These are phyloP conservation scores for Galago senegalensis DNA, from an alignment of 2,797 vertebrate genomes.

Conservation along the genomic window DNA sequence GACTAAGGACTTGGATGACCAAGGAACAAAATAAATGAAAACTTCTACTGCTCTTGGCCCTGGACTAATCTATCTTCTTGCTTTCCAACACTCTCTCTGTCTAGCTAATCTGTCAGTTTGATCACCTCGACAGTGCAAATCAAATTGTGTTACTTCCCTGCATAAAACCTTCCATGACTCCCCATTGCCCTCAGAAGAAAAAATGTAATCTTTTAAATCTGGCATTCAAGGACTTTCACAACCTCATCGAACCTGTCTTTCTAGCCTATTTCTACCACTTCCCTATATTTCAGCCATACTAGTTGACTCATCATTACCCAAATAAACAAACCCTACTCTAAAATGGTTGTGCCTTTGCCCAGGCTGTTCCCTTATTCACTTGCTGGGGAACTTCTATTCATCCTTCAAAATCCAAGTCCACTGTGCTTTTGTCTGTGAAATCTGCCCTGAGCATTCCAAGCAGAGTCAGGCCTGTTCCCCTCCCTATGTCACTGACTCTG, in stretches of 20 bases:
- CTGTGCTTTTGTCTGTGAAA: background rate
- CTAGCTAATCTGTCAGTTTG: background rate
- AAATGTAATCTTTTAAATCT: constrained; percentile 7
- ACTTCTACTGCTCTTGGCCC: background rate
- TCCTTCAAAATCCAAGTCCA: background rate
- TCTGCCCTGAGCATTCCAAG: background rate
- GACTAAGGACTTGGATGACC: background rate
- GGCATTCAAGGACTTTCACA: background rate
- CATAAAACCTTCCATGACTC: background rate
- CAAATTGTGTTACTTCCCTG: background rate
- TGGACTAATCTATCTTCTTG: background rate
- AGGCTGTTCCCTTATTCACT: background rate
- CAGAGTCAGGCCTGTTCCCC: too few species aligned
- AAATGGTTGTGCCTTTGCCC: background rate
- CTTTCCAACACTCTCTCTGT: background rate
- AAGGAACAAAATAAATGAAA: background rate
- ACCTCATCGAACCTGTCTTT: background rate
- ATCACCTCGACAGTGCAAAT: background rate
- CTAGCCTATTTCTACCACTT: background rate
- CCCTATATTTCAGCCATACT: background rate
- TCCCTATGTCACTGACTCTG: background rate
- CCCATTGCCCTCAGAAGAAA: background rate
- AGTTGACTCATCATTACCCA: background rate
- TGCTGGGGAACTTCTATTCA: constrained; percentile 38
- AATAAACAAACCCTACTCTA: background rate